phyloP scores from a whole-genome alignment of 2,797 vertebrate species.

The Huso huso region DNA sequence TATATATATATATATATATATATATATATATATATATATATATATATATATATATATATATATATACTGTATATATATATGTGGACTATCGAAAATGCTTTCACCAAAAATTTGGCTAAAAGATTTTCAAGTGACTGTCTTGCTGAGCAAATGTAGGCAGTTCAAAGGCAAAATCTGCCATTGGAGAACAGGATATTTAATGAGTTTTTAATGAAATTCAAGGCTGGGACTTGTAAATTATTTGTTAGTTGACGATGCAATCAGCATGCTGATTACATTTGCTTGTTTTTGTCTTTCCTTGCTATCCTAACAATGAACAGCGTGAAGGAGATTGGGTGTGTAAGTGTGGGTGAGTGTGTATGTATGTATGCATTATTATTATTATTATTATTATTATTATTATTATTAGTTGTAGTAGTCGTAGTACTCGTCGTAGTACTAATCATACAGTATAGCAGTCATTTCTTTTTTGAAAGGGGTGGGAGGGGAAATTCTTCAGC shows the following conservation, averaged over 20 bases:
- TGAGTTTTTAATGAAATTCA: slow-evolving; percentile 72
- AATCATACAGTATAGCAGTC: too few species aligned
- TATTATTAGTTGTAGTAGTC: too few species aligned
- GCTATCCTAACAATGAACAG: too few species aligned
- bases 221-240: slow-evolving; percentile 72
- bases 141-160: slow-evolving; percentile 33
- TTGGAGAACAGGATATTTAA: slow-evolving; percentile 72
- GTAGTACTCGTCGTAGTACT: too few species aligned
- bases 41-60: background rate
- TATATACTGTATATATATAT: too few species aligned
- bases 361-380: too few species aligned
- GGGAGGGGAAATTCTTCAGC: too few species aligned
- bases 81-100: background rate
- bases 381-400: too few species aligned
- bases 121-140: slow-evolving; percentile 5
- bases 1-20: background rate
- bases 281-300: slow-evolving; percentile 39
- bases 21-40: background rate
- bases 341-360: too few species aligned
- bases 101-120: background rate
- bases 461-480: too few species aligned
- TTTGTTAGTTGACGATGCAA: slow-evolving; percentile 72
- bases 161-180: slow-evolving; percentile 62
- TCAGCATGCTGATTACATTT: slow-evolving; percentile 72
- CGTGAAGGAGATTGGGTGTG: too few species aligned